Evolutionary conservation across 2,888 invertebrate genomes (phyloP).

Genomic region (Nomada ferruginata): DNA sequence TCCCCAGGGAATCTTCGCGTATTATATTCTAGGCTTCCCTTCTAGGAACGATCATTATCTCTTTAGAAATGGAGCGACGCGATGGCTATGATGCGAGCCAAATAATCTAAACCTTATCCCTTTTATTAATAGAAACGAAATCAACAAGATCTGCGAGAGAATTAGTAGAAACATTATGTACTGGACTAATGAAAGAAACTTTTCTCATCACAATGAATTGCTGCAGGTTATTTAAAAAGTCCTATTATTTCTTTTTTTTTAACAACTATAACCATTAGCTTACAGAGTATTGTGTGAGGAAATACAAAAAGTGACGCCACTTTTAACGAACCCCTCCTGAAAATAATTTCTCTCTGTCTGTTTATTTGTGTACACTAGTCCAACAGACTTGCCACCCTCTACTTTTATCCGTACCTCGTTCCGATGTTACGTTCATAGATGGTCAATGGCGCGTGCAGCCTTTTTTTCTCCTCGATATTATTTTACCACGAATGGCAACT

Average conservation of each 20-base stretch:
- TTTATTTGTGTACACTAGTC: conserved; percentile 59
- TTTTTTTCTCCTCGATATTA: conserved; percentile 76
- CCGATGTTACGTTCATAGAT: conserved; percentile 57
- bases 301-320: conserved; percentile 20
- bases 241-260: too few relatives aligned
- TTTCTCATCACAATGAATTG: neutral
- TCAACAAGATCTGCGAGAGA: conserved; percentile 3
- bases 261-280: neutral
- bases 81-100: conserved; percentile 39
- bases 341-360: conserved; percentile 47
- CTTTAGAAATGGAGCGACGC: conserved; percentile 69
- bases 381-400: conserved; percentile 52
- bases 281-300: neutral
- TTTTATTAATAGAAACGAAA: conserved; percentile 57
- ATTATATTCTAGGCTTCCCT: conserved; percentile 77
- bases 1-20: conserved; percentile 79
- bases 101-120: conserved; percentile 58
- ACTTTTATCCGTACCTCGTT: conserved; percentile 27
- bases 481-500: conserved; percentile 79
- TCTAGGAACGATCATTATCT: conserved; percentile 80
- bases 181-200: neutral
- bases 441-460: conserved; percentile 78
- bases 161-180: neutral
- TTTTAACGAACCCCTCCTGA: conserved; percentile 27
- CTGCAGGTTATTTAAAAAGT: neutral